Conservation (phyloP, 53 echinoderm and acorn worm genomes). For the Patiria pectinifera region DNA sequence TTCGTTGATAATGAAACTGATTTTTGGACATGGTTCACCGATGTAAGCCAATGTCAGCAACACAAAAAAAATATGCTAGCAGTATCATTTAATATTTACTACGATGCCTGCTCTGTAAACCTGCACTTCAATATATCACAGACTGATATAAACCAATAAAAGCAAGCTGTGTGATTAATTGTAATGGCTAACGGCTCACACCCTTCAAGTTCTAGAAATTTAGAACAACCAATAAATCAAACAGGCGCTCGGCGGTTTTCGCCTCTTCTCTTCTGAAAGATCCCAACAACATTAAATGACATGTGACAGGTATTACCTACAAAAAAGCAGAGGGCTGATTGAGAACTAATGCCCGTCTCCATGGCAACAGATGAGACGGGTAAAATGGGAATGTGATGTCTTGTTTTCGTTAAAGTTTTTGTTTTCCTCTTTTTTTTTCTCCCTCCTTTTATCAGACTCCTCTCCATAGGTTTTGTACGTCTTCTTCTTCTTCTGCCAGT, state of each 20-base stretch:
- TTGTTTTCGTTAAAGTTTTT: neutral
- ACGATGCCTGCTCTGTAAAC: too few relatives aligned
- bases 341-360: slow-evolving; percentile 37
- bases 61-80: too few relatives aligned
- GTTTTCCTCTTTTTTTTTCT: neutral
- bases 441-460: neutral
- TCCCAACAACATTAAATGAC: slow-evolving; percentile 15
- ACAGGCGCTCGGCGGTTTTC: neutral
- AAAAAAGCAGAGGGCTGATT: slow-evolving; percentile 35
- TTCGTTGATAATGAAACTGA: too few relatives aligned
- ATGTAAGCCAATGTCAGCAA: too few relatives aligned
- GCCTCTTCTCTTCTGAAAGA: neutral
- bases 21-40: too few relatives aligned
- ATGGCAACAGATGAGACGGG: slow-evolving; percentile 31
- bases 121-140: too few relatives aligned
- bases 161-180: too few relatives aligned
- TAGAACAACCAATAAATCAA: neutral
- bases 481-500: too few relatives aligned
- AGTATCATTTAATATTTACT: too few relatives aligned
- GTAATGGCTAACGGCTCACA: too few relatives aligned
- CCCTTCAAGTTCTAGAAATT: neutral
- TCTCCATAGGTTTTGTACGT: neutral
- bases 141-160: too few relatives aligned
- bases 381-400: slow-evolving; percentile 19
- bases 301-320: slow-evolving; percentile 52